phyloP scores from a whole-genome alignment of 1,140 invertebrate genomes.

The Ceratina calcarata region DNA sequence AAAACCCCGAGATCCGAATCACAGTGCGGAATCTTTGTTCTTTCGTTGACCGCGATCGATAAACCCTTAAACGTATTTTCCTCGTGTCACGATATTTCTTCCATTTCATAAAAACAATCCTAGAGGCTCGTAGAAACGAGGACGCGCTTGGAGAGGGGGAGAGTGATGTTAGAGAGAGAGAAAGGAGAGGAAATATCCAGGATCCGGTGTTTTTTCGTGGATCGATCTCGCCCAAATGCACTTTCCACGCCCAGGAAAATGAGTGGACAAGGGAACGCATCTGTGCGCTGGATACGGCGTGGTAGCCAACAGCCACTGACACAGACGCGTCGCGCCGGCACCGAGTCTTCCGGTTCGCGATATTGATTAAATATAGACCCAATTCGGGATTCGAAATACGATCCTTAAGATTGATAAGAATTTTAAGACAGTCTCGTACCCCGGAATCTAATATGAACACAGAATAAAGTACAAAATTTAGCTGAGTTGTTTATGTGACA shows the following conservation, averaged over 20 bases:
- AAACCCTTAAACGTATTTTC: conserved; percentile 39
- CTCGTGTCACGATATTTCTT: conserved; percentile 45
- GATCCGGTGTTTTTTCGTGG: neutral
- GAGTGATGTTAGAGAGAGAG: too few species aligned
- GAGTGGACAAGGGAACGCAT: conserved; percentile 48
- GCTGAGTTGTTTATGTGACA: too few species aligned
- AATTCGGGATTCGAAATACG: too few species aligned
- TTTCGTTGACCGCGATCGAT: conserved; percentile 12
- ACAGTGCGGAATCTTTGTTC: conserved; percentile 22
- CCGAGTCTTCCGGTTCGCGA: conserved; percentile 33
- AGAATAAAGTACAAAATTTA: too few species aligned
- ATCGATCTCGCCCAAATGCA: conserved; percentile 30
- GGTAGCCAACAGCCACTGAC: conserved; percentile 63
- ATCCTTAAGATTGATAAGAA: neutral
- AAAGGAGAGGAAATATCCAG: neutral
- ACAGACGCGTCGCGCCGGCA: conserved; percentile 57
- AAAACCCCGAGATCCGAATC: too few species aligned
- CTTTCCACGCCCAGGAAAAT: conserved; percentile 45
- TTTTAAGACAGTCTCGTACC: too few species aligned
- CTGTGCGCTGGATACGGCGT: conserved; percentile 43
- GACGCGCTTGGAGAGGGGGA: too few species aligned
- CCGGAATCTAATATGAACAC: too few species aligned
- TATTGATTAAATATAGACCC: conserved; percentile 33
- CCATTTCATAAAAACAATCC: conserved; percentile 41
- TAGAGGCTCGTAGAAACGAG: neutral